Evolutionary conservation across 1,140 invertebrate genomes (phyloP), one percentile per base, ranked within the genome.

Genomic region (Drosophila tsacasi): DNA sequence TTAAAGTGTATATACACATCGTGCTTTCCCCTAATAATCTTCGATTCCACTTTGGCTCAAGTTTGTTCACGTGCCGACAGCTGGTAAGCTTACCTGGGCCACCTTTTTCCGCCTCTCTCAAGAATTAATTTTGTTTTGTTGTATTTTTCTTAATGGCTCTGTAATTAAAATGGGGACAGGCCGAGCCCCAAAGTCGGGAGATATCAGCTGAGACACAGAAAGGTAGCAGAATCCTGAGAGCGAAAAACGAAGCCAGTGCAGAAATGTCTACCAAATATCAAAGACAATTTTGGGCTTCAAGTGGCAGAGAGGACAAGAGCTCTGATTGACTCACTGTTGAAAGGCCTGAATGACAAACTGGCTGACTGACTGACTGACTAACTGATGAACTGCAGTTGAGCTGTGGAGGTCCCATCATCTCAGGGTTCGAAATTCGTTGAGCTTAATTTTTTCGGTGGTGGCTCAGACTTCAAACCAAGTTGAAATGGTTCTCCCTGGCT

Each of bases 121-220:
- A 52, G 63, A 86, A 80, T 76, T 79, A 83, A 87, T 80, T 87
- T 76, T 44, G 71, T 60, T 84, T 77, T 76, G 44, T 60, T 68
- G 35, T 67, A 40, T 50, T 67, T 77, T 77, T 77, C 60, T 76
- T 74, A 82, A 83, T 83, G 71, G 54, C 64, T 67, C 42, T 76
- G 79, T 87, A 86, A 86, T 86, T 86, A 86, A 87, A 86, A 86
- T 79, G 71, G 71, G 67, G 83, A 76, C 71, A 65, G 55, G 23
- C 23, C 32, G 17, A 49, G 50, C 2, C n/a, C 27, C 15, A 3
- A 8, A 27, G 15, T 17, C 23, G 25, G 27, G 10, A 58, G 40
- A 23, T 37, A 46, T 46, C 13, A 37, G 32, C 55, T 30, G 13
- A 32, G 23, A 21, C 15, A 23, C 35, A 40, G 17, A 58, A 54